Evolutionary conservation across 2,113 vertebrate species (phyloP).

Genomic region (Gorsachius goisagi): DNA sequence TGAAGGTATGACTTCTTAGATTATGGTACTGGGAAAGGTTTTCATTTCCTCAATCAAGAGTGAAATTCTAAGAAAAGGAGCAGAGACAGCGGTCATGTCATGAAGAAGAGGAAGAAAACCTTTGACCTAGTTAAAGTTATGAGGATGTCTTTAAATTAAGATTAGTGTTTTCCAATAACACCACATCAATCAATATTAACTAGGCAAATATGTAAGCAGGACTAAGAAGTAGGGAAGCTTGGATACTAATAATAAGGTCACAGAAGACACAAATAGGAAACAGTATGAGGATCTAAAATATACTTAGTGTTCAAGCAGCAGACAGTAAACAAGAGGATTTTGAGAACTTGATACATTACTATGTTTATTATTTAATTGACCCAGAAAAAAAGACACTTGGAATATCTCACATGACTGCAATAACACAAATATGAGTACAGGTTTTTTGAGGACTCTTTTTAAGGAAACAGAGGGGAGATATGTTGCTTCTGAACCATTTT

Average conservation of each 20-base stretch:
- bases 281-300: neutral
- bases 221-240: neutral
- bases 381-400: neutral
- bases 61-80: neutral
- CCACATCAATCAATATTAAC: neutral
- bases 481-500: neutral
- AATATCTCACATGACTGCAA: neutral
- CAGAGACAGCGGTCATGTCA: neutral
- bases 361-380: neutral
- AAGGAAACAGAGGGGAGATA: neutral
- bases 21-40: neutral
- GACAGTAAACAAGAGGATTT: neutral
- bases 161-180: neutral
- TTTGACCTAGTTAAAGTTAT: neutral
- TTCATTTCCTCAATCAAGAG: neutral
- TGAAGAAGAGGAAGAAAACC: neutral
- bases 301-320: neutral
- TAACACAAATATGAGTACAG: neutral
- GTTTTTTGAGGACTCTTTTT: neutral
- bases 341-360: neutral
- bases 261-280: neutral
- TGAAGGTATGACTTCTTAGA: neutral
- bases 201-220: neutral
- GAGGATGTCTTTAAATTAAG: neutral
- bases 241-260: neutral